Conservation (phyloP, 64 coral and sea anemone species). For the Dendrophyllia cribrosa region DNA sequence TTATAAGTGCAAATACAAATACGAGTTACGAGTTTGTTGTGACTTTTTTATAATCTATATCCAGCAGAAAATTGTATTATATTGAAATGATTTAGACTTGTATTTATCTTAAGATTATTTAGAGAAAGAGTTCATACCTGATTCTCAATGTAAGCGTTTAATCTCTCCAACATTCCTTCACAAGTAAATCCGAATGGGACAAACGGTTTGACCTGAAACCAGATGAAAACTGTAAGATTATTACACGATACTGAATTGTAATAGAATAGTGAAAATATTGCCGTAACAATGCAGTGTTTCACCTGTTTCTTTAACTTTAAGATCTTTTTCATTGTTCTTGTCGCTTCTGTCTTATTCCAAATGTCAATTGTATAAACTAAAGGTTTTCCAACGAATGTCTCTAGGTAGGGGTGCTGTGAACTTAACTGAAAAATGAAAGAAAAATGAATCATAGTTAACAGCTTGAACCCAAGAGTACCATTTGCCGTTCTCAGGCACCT, state of each 20-base stretch:
- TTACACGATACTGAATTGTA: too few relatives aligned
- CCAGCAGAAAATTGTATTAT: too few relatives aligned
- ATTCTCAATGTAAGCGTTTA: constrained; percentile 64
- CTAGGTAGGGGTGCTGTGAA: constrained; percentile 49
- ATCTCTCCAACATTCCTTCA: constrained; percentile 60
- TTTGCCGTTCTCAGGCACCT: too few relatives aligned
- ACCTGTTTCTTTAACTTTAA: constrained; percentile 47
- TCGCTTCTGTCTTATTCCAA: constrained; percentile 34
- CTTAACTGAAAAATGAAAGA: constrained; percentile 25
- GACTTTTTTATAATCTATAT: too few relatives aligned
- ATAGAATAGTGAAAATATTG: too few relatives aligned
- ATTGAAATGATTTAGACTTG: too few relatives aligned
- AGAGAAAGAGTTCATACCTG: not conserved
- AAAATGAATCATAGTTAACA: not conserved
- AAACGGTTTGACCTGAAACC: constrained; percentile 20
- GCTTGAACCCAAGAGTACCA: not conserved
- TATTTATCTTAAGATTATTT: too few relatives aligned
- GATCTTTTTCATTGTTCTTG: not conserved
- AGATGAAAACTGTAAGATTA: not conserved
- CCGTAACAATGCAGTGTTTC: not conserved
- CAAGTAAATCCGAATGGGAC: constrained; percentile 58
- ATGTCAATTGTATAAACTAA: constrained; percentile 47
- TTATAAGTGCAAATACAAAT: too few relatives aligned
- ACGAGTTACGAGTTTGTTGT: too few relatives aligned
- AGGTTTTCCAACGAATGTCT: constrained; percentile 40